Conservation (phyloP, 2,888 invertebrate genomes). For the Phaonia tiefii region DNA sequence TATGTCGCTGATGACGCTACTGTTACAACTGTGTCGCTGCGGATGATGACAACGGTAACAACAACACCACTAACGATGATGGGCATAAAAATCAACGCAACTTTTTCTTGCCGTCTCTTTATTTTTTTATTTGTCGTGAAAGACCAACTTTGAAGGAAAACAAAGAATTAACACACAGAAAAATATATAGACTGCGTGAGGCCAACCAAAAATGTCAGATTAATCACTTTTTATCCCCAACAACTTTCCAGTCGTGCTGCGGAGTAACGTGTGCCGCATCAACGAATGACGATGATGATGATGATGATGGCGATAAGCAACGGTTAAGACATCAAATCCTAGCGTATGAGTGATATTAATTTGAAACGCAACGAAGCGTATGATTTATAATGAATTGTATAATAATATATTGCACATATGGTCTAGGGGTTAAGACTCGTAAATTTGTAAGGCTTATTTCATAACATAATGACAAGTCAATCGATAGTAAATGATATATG, state of each 20-base stretch:
- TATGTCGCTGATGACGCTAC: not conserved
- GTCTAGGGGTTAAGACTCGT: not conserved
- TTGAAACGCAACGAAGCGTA: constrained; percentile 26
- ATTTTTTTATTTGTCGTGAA: not conserved
- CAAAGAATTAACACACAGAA: not conserved
- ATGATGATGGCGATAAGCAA: too few species aligned
- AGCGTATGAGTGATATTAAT: constrained; percentile 31
- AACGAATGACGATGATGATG: not conserved
- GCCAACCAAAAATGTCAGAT: constrained; percentile 53
- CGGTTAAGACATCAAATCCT: not conserved
- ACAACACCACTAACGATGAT: constrained; percentile 11
- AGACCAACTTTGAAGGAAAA: not conserved
- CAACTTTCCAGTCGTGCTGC: not conserved
- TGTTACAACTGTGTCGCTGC: not conserved
- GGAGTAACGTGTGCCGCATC: not conserved
- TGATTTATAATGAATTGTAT: constrained; percentile 36
- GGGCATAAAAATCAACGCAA: constrained; percentile 24
- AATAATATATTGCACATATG: not conserved
- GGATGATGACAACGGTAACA: constrained; percentile 4
- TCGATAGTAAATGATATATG: not conserved
- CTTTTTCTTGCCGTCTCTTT: not conserved
- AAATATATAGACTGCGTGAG: constrained; percentile 50
- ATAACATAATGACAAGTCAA: not conserved
- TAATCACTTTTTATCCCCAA: constrained; percentile 51
- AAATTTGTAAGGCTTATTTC: not conserved